A percentile compares a stretch with the other conserved stretches of the same genome.
phyloP scores from a whole-genome alignment of 2,113 vertebrate species.

The Ctenomys sociabilis region DNA sequence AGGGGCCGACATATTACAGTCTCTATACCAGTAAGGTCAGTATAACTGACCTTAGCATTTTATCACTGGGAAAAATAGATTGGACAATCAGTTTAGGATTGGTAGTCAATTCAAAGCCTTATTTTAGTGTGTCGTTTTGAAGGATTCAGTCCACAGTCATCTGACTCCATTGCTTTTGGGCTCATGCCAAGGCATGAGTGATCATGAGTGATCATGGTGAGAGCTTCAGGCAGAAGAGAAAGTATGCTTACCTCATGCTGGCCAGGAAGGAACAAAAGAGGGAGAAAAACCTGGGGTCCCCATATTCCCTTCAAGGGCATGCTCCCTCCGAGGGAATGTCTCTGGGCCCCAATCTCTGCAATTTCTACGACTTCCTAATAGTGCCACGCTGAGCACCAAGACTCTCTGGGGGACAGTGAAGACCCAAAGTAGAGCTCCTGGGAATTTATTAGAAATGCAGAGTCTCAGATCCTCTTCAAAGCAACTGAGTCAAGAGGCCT shows the following conservation, averaged over 20 bases:
- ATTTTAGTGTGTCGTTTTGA: not conserved
- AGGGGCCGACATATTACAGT: accelerated
- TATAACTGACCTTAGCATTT: not conserved
- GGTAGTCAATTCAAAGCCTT: not conserved
- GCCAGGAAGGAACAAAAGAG: not conserved
- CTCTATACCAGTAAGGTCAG: not conserved
- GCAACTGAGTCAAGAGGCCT: not conserved
- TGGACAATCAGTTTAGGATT: not conserved
- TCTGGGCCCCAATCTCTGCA: not conserved
- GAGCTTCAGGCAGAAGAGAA: not conserved
- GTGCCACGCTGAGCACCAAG: not conserved
- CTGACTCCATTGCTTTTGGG: not conserved
- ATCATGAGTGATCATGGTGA: no score
- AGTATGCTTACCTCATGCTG: not conserved
- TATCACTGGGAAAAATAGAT: not conserved
- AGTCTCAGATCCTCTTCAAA: not conserved
- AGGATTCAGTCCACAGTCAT: not conserved
- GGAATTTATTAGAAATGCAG: not conserved
- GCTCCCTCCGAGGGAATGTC: not conserved
- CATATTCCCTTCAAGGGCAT: no score
- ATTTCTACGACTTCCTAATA: not conserved
- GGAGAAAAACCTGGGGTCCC: not conserved
- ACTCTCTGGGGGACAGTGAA: not conserved
- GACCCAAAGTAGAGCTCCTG: not conserved
- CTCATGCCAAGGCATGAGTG: not conserved